Percentiles rank a stretch among this genome's conserved stretches.
Conservation (phyloP, 2,113 vertebrate genomes). For the Salvelinus sp. region DNA sequence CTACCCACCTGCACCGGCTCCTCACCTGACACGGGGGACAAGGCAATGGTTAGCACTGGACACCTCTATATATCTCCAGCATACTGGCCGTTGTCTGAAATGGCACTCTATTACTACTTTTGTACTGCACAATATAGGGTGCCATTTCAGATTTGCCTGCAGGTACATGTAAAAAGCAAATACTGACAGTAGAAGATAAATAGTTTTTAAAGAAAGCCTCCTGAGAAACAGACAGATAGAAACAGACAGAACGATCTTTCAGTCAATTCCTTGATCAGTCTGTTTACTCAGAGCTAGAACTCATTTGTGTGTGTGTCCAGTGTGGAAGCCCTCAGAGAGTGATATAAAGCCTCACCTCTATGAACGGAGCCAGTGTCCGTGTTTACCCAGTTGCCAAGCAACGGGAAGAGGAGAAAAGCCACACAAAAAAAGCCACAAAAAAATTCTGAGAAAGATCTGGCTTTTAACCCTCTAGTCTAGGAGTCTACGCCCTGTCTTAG, state of each 20-base stretch:
- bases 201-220: too few relatives aligned
- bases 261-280: not conserved
- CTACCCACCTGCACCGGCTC: slow-evolving; percentile 75
- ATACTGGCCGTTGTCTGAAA: too few relatives aligned
- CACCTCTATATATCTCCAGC: too few relatives aligned
- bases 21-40: slow-evolving; percentile 58
- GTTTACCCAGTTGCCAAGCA: slow-evolving; percentile 56
- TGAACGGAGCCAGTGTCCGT: slow-evolving; percentile 9
- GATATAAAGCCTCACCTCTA: slow-evolving; percentile 12
- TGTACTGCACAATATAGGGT: too few relatives aligned
- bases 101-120: too few relatives aligned
- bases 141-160: too few relatives aligned
- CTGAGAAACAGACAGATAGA: too few relatives aligned
- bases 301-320: not conserved
- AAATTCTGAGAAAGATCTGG: not conserved
- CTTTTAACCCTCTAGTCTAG: too few relatives aligned
- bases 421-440: slow-evolving; percentile 12
- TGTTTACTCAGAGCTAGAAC: not conserved
- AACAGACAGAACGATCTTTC: not conserved
- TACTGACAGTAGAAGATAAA: too few relatives aligned
- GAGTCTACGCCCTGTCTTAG: too few relatives aligned
- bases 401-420: slow-evolving; percentile 38
- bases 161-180: too few relatives aligned
- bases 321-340: not conserved
- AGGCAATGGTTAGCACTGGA: too few relatives aligned